Percentiles rank a stretch among this genome's conserved stretches.
Conservation (phyloP, 92 coral and sea anemone species). For the Porites divaricata region DNA sequence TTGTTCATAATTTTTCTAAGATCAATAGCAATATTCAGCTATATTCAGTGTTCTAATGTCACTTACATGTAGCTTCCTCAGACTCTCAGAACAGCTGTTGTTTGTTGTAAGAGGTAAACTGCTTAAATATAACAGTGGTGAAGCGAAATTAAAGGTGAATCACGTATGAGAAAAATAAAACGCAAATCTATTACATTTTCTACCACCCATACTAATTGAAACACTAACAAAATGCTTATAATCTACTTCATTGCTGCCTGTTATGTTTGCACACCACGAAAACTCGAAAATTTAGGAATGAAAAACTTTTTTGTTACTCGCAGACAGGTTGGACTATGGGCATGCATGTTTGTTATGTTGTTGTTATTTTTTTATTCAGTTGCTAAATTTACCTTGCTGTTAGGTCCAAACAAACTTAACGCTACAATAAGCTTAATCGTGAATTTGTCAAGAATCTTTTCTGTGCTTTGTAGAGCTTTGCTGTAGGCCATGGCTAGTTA, state of each 20-base stretch:
- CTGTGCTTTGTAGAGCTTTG: constrained; percentile 6
- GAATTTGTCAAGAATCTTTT: not conserved
- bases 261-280: not conserved
- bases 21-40: too few relatives aligned
- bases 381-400: not conserved
- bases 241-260: not conserved
- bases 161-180: not conserved
- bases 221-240: too few relatives aligned
- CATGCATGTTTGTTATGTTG: not conserved
- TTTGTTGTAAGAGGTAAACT: not conserved
- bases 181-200: not conserved
- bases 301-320: not conserved
- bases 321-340: too few relatives aligned
- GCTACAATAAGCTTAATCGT: not conserved
- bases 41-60: too few relatives aligned
- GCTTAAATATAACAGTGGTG: not conserved
- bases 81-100: too few relatives aligned
- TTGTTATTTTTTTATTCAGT: not conserved
- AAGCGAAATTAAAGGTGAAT: not conserved
- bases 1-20: not conserved
- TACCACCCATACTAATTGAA: not conserved
- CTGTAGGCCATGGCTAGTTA: constrained; percentile 26
- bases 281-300: not conserved
- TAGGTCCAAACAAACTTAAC: constrained; percentile 6
- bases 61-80: too few relatives aligned